Evolutionary conservation across 2,113 vertebrate genomes (phyloP).

Genomic region (Salminus brasiliensis): DNA sequence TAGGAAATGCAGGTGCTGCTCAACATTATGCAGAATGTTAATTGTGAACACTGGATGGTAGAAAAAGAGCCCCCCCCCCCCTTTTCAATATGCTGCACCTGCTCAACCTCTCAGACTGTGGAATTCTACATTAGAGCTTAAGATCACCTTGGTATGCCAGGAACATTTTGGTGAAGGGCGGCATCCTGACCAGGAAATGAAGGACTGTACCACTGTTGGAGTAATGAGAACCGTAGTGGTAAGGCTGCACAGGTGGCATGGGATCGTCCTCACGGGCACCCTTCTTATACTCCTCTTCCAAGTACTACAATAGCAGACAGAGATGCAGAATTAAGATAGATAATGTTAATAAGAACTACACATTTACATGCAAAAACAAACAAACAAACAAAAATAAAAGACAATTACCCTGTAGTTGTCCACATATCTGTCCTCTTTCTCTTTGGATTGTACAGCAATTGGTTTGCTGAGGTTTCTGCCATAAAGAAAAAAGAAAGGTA

Average conservation of each 20-base stretch:
- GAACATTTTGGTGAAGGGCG: conserved; percentile 99
- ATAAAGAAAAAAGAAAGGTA: conserved; percentile 5
- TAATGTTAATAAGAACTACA: too few species aligned
- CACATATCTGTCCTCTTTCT: conserved; percentile 97
- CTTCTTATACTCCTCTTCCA: conserved; percentile 96
- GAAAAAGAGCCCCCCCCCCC: not conserved
- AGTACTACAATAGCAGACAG: conserved; percentile 76
- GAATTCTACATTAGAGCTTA: not conserved
- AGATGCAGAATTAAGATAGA: not conserved
- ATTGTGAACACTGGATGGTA: not conserved
- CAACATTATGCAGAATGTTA: not conserved
- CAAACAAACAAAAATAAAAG: too few species aligned
- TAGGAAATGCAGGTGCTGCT: conserved; percentile 30
- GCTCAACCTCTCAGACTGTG: not conserved
- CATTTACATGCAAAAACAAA: not conserved
- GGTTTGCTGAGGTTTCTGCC: conserved; percentile 92
- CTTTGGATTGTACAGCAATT: conserved; percentile 97
- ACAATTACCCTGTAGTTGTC: conserved; percentile 91
- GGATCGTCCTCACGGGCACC: conserved; percentile 94
- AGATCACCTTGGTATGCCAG: conserved; percentile 93
- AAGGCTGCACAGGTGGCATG: conserved; percentile 97
- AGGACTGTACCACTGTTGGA: conserved; percentile 98
- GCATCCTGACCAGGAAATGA: conserved; percentile 96
- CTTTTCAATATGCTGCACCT: not conserved
- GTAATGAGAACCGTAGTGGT: conserved; percentile 98